Evolutionary conservation across 2,113 vertebrate species (phyloP), one percentile per base, ranked within the genome.

Genomic region (Zingel zingel): DNA sequence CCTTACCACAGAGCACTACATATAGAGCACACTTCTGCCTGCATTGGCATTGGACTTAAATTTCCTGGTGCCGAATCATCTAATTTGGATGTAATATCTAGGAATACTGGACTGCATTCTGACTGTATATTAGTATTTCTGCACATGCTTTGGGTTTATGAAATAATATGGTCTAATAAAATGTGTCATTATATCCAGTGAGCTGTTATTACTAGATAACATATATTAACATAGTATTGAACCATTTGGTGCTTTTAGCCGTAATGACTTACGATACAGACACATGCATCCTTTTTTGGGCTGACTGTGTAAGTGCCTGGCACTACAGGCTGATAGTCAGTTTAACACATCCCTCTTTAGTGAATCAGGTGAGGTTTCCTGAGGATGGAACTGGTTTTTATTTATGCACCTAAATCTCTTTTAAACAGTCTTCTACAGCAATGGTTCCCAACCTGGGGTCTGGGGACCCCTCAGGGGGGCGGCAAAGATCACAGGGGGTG

Each of bases 171-270:
- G 30, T 23, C 45, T 57, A 68, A 76, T 73, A 56, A 53, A 48
- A 84, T 65, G 36, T 64, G 70, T 54, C 56, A 71, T 78, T 11
- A 43, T 64, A 62, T 66, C 48, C 62, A 53, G 59, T n/a, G 62
- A 65, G 59, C 65, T 85, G 63, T 65, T 76, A 74, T 72, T 66
- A 69, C 45, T n/a, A n/a, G n/a, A n/a, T n/a, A n/a, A n/a, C n/a
- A n/a, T n/a, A n/a, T n/a, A n/a, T n/a, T n/a, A 27, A 56, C 63
- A 47, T 65, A 65, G 57, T 14, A 86, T 77, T 74, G 72, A 73
- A 58, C 64, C 57, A 67, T 71, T 77, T 66, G 66, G 47, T 50
- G 53, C 74, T 86, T 86, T 84, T 77, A 82, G 53, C 56, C 25
- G 23, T 79, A 56, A 82, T 84, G 75, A 81, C 45, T 75, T 81